Evolutionary conservation across 2,797 vertebrate species (phyloP).

Genomic region (Rhinogobio ventralis): DNA sequence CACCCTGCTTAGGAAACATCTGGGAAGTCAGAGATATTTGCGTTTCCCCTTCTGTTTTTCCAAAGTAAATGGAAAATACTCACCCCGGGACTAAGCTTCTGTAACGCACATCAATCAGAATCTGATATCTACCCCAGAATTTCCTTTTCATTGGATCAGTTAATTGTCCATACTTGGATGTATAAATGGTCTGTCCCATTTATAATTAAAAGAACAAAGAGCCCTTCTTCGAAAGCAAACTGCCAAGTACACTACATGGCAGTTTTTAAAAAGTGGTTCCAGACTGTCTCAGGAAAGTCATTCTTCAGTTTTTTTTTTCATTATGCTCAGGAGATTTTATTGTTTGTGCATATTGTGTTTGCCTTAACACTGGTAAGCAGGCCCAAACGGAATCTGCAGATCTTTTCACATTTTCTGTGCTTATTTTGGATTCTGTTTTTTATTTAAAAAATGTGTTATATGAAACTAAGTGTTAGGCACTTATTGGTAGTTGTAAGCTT

Average conservation of each 20-base stretch:
- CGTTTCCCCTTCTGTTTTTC: conserved; percentile 63
- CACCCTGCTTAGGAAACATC: conserved; percentile 68
- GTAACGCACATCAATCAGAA: background rate
- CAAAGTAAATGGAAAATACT: conserved; percentile 68
- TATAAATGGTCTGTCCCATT: background rate
- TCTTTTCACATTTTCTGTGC: background rate
- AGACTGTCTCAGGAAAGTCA: background rate
- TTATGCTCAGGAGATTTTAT: background rate
- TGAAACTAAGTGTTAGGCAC: no score
- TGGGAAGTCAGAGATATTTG: conserved; percentile 64
- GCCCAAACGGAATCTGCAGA: background rate
- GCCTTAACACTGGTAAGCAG: background rate
- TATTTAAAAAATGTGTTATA: background rate
- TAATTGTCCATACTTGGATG: background rate
- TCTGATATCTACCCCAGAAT: conserved; percentile 48
- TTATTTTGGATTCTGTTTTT: background rate
- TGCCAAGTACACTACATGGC: background rate
- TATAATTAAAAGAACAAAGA: background rate
- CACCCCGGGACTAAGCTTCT: conserved; percentile 58
- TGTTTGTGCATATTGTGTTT: conserved; percentile 15
- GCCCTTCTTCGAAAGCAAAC: background rate
- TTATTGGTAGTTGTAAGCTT: background rate
- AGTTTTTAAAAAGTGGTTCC: background rate
- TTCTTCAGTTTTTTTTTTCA: background rate
- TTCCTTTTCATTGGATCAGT: conserved; percentile 17